Conservation (phyloP, 2,113 vertebrate genomes). For the Silurus asotus region DNA sequence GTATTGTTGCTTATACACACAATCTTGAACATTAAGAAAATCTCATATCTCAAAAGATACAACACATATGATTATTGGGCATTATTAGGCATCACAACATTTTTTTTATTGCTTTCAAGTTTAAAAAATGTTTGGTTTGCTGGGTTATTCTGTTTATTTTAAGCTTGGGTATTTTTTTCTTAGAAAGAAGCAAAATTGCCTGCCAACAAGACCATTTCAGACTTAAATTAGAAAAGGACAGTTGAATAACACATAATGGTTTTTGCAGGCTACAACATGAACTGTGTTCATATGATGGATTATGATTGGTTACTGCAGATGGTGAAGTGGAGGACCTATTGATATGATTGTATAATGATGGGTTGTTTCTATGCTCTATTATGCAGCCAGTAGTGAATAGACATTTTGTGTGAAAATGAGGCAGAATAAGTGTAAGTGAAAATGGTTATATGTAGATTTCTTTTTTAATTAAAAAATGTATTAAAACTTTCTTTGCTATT, state of each 20-base stretch:
- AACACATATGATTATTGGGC: not conserved
- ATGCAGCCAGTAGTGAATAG: not conserved
- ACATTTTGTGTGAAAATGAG: not conserved
- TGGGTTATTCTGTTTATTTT: not conserved
- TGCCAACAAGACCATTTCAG: not conserved
- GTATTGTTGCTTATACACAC: not conserved
- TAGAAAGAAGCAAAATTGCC: not conserved
- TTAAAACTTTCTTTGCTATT: not conserved
- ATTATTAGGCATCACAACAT: not conserved
- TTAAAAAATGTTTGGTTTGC: not conserved
- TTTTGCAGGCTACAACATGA: not conserved
- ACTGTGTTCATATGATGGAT: conserved; percentile 1
- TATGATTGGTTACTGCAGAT: not conserved
- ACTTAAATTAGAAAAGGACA: not conserved
- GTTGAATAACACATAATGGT: not conserved
- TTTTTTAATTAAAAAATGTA: not conserved
- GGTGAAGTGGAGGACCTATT: not conserved
- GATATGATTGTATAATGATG: conserved; percentile 20
- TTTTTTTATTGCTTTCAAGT: not conserved
- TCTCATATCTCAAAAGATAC: not conserved
- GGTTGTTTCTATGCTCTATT: not conserved
- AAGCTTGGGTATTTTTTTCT: not conserved
- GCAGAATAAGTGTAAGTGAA: not conserved
- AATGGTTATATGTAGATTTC: not conserved
- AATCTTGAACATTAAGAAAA: not conserved